Evolutionary conservation across 2,797 vertebrate species (phyloP).

Genomic region (Lithobates pipiens): DNA sequence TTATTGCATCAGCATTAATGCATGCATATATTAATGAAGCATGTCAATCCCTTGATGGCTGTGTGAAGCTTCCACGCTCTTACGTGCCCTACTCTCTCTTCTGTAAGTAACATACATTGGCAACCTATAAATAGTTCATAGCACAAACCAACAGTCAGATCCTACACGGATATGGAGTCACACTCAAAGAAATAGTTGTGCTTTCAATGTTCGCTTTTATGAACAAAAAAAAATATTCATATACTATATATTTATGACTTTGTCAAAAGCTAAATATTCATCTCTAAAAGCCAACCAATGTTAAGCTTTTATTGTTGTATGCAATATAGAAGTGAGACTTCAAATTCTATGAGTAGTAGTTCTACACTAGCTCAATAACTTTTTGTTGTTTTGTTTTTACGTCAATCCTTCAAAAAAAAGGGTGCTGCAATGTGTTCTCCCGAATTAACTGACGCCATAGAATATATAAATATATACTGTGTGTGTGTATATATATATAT

Average conservation of each 20-base stretch:
- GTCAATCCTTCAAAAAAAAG: too few species aligned
- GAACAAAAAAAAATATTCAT: neutral
- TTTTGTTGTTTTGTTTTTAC: too few species aligned
- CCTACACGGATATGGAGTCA: slow-evolving; percentile 63
- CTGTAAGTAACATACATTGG: slow-evolving; percentile 93
- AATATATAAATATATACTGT: too few species aligned
- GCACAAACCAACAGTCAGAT: slow-evolving; percentile 78
- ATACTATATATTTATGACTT: neutral
- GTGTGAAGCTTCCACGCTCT: slow-evolving; percentile 79
- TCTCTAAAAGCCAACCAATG: too few species aligned
- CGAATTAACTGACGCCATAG: too few species aligned
- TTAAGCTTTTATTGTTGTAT: too few species aligned
- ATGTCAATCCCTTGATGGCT: slow-evolving; percentile 75
- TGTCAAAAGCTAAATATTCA: too few species aligned
- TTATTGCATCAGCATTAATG: slow-evolving; percentile 78
- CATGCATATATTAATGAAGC: slow-evolving; percentile 86
- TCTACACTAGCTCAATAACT: too few species aligned
- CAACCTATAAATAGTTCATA: slow-evolving; percentile 93
- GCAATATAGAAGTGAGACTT: too few species aligned
- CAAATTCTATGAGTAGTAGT: too few species aligned
- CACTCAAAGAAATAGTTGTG: neutral
- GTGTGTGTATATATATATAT: too few species aligned
- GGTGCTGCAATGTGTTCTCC: too few species aligned
- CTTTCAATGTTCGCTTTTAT: slow-evolving; percentile 11
- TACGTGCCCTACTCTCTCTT: slow-evolving; percentile 84